These are phyloP conservation scores for Battus philenor DNA, from an alignment of 1,140 invertebrate genomes.

Conservation along the genomic window DNA sequence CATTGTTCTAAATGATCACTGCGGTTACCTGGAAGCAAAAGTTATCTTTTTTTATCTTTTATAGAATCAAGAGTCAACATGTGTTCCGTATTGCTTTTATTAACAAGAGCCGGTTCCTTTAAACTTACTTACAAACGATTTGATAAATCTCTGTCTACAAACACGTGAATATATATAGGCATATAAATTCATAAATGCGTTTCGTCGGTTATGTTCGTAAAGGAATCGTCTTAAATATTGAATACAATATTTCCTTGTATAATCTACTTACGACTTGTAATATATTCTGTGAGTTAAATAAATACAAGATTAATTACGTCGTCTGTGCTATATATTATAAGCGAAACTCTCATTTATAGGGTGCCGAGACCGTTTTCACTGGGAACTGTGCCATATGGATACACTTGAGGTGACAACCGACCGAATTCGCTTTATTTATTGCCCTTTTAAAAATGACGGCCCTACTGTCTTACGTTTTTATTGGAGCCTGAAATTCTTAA, in stretches of 20 bases:
- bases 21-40: slow-evolving; percentile 58
- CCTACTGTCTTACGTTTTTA: slow-evolving; percentile 23
- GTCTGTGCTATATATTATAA: background rate
- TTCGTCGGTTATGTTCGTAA: too few species aligned
- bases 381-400: slow-evolving; percentile 62
- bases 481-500: background rate
- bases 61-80: slow-evolving; percentile 51
- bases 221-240: too few species aligned
- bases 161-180: background rate
- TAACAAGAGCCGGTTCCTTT: slow-evolving; percentile 24
- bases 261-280: too few species aligned
- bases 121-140: slow-evolving; percentile 8
- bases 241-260: slow-evolving; percentile 3
- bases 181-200: too few species aligned
- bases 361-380: slow-evolving; percentile 55
- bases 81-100: slow-evolving; percentile 37
- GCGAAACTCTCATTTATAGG: slow-evolving; percentile 19
- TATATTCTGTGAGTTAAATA: background rate
- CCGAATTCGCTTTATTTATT: slow-evolving; percentile 54
- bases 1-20: slow-evolving; percentile 52
- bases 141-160: background rate
- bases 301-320: slow-evolving; percentile 1
- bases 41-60: slow-evolving; percentile 53
- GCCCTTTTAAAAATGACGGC: slow-evolving; percentile 39
- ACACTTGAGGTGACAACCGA: slow-evolving; percentile 54